A percentile compares a stretch with the other conserved stretches of the same genome.
phyloP scores from a whole-genome alignment of 2,888 invertebrate genomes.

The Trichopoda pennipes region DNA sequence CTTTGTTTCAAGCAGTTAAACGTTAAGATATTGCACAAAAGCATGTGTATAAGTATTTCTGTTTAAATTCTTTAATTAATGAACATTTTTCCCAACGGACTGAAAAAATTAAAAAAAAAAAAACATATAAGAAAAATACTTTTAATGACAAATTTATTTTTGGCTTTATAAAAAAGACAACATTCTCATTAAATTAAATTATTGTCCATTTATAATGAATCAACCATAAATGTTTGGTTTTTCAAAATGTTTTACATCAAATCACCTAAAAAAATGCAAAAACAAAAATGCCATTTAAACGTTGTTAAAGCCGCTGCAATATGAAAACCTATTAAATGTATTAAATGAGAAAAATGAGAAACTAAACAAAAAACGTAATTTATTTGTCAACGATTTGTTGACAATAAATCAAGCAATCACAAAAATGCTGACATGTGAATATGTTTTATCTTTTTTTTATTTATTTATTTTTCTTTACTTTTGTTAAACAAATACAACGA shows the following conservation, averaged over 20 bases:
- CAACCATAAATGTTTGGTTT: conserved; percentile 60
- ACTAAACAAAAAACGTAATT: conserved; percentile 69
- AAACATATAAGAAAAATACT: background rate
- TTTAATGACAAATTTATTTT: conserved; percentile 53
- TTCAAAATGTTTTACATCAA: conserved; percentile 62
- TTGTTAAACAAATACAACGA: conserved; percentile 22
- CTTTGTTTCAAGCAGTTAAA: conserved; percentile 21
- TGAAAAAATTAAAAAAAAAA: background rate
- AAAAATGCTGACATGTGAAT: conserved; percentile 76
- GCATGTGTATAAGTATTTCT: conserved; percentile 12
- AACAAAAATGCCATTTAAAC: conserved; percentile 54
- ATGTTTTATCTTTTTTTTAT: conserved; percentile 33
- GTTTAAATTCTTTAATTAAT: conserved; percentile 51
- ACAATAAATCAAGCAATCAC: conserved; percentile 80
- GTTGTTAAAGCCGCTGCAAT: conserved; percentile 53
- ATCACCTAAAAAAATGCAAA: conserved; percentile 48
- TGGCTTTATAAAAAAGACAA: conserved; percentile 51
- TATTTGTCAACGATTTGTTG: conserved; percentile 75
- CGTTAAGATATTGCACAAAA: conserved; percentile 14
- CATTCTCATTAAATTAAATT: conserved; percentile 65
- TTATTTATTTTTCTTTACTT: too few relatives aligned
- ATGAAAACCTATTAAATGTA: conserved; percentile 47
- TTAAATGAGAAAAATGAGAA: conserved; percentile 55
- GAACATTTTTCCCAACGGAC: conserved; percentile 24
- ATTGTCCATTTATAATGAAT: conserved; percentile 64